phyloP scores from a whole-genome alignment of 2,888 invertebrate genomes.

The Drosophila prostipennis region DNA sequence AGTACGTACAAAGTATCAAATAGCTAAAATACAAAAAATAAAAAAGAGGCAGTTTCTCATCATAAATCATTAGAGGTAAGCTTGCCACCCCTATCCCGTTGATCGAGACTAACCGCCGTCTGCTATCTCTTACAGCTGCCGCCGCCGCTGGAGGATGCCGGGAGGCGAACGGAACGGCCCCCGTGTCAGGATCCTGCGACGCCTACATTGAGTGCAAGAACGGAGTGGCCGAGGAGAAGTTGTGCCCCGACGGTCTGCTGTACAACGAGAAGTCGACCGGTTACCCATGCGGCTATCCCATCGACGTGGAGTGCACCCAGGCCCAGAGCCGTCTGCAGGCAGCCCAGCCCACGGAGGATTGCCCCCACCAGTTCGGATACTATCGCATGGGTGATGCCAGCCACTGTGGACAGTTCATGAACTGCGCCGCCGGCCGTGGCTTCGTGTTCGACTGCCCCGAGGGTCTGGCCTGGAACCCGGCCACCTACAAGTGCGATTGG shows the following conservation, averaged over 20 bases:
- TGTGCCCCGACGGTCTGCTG: slow-evolving; percentile 92
- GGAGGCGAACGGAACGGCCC: slow-evolving; percentile 89
- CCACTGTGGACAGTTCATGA: slow-evolving; percentile 92
- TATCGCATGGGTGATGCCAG: slow-evolving; percentile 88
- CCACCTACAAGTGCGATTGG: slow-evolving; percentile 93
- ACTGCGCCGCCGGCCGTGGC: slow-evolving; percentile 91
- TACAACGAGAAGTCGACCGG: slow-evolving; percentile 90
- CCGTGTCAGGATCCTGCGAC: slow-evolving; percentile 90
- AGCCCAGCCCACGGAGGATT: slow-evolving; percentile 88
- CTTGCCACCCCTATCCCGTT: slow-evolving; percentile 26
- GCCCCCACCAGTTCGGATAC: slow-evolving; percentile 93
- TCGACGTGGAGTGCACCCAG: slow-evolving; percentile 90
- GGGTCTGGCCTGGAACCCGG: slow-evolving; percentile 91
- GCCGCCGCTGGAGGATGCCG: slow-evolving; percentile 85
- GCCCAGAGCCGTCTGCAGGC: slow-evolving; percentile 87
- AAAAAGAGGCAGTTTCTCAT: slow-evolving; percentile 60
- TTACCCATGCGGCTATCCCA: slow-evolving; percentile 93
- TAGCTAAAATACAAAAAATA: slow-evolving; percentile 2
- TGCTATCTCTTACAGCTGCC: slow-evolving; percentile 62
- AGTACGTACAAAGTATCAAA: slow-evolving; percentile 4
- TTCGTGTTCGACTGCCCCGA: slow-evolving; percentile 91
- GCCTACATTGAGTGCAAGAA: slow-evolving; percentile 90
- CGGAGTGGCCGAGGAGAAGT: slow-evolving; percentile 90
- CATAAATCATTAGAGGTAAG: slow-evolving; percentile 81
- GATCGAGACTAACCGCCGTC: slow-evolving; percentile 55